These are phyloP conservation scores for Ennomos erosarius DNA, from an alignment of 2,888 invertebrate genomes.

Conservation along the genomic window DNA sequence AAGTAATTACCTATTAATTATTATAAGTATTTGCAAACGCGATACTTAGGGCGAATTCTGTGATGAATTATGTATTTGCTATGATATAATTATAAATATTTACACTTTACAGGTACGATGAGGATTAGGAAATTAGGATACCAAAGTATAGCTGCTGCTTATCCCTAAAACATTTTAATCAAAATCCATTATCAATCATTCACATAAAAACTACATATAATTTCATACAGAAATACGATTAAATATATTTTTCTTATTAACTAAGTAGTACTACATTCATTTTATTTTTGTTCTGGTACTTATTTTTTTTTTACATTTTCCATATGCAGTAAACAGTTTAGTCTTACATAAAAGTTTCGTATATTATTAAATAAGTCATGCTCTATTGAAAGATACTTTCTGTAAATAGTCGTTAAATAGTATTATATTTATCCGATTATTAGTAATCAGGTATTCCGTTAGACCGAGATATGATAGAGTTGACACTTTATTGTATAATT, in stretches of 20 bases:
- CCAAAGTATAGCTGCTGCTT: conserved; percentile 51
- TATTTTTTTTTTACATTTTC: conserved; percentile 79
- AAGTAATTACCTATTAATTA: too few relatives aligned
- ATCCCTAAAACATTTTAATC: conserved; percentile 82
- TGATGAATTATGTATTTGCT: neutral
- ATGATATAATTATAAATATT: neutral
- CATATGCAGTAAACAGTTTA: conserved; percentile 77
- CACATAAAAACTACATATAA: conserved; percentile 86
- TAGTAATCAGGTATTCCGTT: conserved; percentile 80
- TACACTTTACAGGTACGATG: too few relatives aligned
- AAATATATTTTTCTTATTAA: conserved; percentile 81
- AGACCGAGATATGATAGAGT: conserved; percentile 73
- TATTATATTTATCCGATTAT: conserved; percentile 54
- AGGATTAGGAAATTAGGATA: conserved; percentile 56
- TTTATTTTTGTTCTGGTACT: conserved; percentile 69
- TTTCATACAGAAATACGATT: conserved; percentile 86
- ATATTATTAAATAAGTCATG: conserved; percentile 57
- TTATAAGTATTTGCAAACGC: too few relatives aligned
- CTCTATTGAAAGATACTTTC: conserved; percentile 61
- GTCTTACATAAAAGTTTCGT: conserved; percentile 71
- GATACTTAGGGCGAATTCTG: too few relatives aligned
- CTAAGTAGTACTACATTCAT: conserved; percentile 74
- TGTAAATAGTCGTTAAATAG: conserved; percentile 73
- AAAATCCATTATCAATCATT: conserved; percentile 81
- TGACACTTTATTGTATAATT: conserved; percentile 34